Base-by-base conservation (phyloP, 2,113 vertebrate species). In the Opisthocomus hoazin region DNA sequence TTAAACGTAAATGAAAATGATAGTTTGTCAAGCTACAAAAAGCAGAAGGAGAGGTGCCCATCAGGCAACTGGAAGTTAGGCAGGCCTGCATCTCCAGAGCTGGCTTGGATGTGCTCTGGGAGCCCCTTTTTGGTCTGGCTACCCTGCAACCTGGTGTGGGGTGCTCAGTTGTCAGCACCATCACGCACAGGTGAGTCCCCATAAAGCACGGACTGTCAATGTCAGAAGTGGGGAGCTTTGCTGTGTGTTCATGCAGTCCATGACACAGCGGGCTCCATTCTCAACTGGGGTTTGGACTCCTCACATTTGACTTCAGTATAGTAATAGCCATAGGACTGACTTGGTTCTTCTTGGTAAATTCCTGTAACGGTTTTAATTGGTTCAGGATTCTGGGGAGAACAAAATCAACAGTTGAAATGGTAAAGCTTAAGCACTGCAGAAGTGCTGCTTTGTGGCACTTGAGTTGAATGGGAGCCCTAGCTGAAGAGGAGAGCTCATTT, bases 61-160 rank as follows among this genome's bases (percentile, higher is more conserved):
- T 66, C 15, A 53, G 34, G n/a, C 15, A 46, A 5, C 21, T 34
- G 26, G n/a, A 7, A 53, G 10, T 21, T 46, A 15, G 41, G 19
- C 18, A 15, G 45, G 9, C 16, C 32, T 80, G 15, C 60, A n/a
- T 41, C 24, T 60, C 39, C 45, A 64, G 11, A 46, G 5, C 6
- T 48, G 37, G 27, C 32, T 57, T 46, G 50, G 11, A 6, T 17
- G 54, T 32, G 9, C 17, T 73, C 16, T 23, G 43, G 58, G 48
- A 41, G 11, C 4, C 4, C 10, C 17, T 3, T 2, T 11, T 71
- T n/a, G 64, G 22, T 22, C 48, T 54, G 43, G 2, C 12, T 60
- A 23, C 15, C 16, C 27, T n/a, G 2, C 37, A 7, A 32, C 43
- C 15, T 5, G 2, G 21, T 0, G 0, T 27, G 34, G 9, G 4